phyloP scores from a whole-genome alignment of 2,113 vertebrate species.

The Notechis scutatus region DNA sequence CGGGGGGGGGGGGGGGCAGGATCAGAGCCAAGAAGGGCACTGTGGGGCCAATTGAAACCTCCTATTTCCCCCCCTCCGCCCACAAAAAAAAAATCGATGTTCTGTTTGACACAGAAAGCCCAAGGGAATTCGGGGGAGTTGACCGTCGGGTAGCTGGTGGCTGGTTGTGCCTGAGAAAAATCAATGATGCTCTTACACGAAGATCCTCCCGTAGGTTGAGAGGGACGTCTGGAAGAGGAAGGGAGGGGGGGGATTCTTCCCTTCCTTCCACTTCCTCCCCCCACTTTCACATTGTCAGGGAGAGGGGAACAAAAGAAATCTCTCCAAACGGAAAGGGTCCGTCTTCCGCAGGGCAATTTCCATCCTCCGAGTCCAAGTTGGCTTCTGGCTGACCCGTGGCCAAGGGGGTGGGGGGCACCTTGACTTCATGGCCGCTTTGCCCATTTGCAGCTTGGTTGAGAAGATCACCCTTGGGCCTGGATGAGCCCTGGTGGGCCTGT shows the following conservation, averaged over 20 bases:
- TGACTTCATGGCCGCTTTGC: neutral
- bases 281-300: neutral
- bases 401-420: too few species aligned
- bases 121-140: slow-evolving; percentile 40
- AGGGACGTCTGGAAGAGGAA: neutral
- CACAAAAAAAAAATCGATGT: slow-evolving; percentile 38
- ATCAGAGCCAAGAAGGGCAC: slow-evolving; percentile 16
- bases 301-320: neutral
- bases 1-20: neutral
- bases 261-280: neutral
- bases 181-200: slow-evolving; percentile 41
- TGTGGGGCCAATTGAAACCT: slow-evolving; percentile 35
- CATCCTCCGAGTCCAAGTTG: neutral
- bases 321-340: neutral
- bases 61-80: neutral
- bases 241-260: neutral
- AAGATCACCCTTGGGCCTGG: neutral
- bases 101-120: slow-evolving; percentile 28
- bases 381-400: neutral
- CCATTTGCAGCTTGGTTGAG: neutral
- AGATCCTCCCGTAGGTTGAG: slow-evolving; percentile 11
- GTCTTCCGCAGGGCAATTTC: neutral
- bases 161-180: slow-evolving; percentile 34
- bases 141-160: slow-evolving; percentile 15
- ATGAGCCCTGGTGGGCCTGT: neutral